Evolutionary conservation across 35 echinoderm and acorn worm genomes (phyloP).

Genomic region (Heliocidaris tuberculata): DNA sequence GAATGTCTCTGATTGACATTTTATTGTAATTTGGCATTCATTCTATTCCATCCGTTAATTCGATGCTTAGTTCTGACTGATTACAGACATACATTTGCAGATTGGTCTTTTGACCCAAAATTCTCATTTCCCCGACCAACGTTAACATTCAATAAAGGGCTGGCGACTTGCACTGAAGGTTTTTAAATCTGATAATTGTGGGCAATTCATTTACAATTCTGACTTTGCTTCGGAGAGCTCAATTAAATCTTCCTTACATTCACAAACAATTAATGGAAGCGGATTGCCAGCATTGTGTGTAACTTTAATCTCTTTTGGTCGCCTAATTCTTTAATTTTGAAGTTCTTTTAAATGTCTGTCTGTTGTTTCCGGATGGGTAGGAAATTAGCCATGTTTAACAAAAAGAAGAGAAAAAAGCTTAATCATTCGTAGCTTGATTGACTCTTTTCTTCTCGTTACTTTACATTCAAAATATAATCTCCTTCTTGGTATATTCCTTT

Average conservation of each 20-base stretch:
- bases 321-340: constrained; percentile 7
- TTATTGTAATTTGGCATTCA: neutral
- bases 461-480: neutral
- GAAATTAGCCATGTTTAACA: constrained; percentile 12
- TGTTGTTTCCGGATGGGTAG: neutral
- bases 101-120: neutral
- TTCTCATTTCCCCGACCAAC: neutral
- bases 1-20: neutral
- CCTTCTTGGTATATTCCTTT: neutral
- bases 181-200: constrained; percentile 38
- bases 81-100: neutral
- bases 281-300: neutral
- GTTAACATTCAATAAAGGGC: constrained; percentile 23
- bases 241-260: neutral
- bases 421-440: neutral
- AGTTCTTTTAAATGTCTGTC: neutral
- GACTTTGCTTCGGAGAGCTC: neutral
- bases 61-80: neutral
- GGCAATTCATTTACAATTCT: neutral
- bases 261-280: neutral
- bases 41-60: neutral
- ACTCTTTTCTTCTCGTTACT: neutral
- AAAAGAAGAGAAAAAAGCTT: neutral
- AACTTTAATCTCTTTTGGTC: neutral
- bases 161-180: neutral